A percentile compares a stretch with the other conserved stretches of the same genome.
Evolutionary conservation across 2,888 invertebrate species (phyloP).

Genomic region (Drosophila monieri): DNA sequence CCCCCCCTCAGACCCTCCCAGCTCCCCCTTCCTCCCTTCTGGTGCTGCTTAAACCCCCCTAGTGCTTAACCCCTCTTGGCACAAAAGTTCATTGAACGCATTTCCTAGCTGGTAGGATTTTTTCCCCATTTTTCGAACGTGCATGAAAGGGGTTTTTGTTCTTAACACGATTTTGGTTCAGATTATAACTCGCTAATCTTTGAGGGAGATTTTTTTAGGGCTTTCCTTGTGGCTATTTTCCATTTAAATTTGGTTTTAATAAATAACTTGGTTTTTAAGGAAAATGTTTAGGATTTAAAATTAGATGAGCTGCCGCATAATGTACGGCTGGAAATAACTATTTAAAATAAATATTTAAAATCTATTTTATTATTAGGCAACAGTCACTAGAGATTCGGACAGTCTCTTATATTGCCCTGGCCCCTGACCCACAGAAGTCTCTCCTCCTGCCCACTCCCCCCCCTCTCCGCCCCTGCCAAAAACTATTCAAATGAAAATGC

Average conservation of each 20-base stretch:
- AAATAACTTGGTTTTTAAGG: background rate
- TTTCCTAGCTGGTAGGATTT: constrained; percentile 53
- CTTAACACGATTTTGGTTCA: constrained; percentile 12
- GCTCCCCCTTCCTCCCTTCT: background rate
- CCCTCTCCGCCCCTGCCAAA: background rate
- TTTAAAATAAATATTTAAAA: background rate
- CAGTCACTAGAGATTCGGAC: background rate
- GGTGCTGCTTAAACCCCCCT: background rate
- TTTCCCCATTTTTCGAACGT: constrained; percentile 5
- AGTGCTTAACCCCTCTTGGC: constrained; percentile 4
- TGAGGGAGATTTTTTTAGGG: background rate
- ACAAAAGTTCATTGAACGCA: constrained; percentile 69
- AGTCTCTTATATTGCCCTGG: background rate
- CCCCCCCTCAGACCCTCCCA: background rate
- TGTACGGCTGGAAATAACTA: too few species aligned
- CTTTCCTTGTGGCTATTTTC: background rate
- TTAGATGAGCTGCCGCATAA: too few species aligned
- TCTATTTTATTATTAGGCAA: too few species aligned
- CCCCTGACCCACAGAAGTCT: background rate
- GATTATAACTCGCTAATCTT: constrained; percentile 10
- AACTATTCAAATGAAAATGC: constrained; percentile 59
- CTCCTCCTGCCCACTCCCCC: background rate
- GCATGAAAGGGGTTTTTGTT: constrained; percentile 4
- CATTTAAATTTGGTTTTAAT: background rate
- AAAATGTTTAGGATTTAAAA: background rate